Base-by-base conservation (phyloP, 2,797 vertebrate species). In the Eulemur mongoz region DNA sequence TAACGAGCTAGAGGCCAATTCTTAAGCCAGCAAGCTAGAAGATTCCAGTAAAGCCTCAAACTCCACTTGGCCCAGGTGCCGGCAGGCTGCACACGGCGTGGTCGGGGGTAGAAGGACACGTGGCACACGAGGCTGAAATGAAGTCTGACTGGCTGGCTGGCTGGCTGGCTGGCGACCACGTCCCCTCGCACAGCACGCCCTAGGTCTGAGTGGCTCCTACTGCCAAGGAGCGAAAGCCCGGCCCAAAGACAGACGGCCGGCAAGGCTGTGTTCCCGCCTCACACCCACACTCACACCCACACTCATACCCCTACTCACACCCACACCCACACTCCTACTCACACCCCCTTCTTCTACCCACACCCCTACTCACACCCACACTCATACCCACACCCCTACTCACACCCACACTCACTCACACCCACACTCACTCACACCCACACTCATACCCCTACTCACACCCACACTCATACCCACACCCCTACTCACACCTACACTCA, bases 61-160 rank as follows among this genome's bases (percentile, higher is more conserved):
- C 43, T 22, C 69, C 13, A 0, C 9, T 7, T 7, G 40, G 69
- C 23, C 48, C 0, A 0, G 0, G 18, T 1, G 45, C 7, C 3
- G 4, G 91, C 20, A 63, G 63, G 7, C 18, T 0, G 9, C 61
- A 20, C 5, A 0, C 14, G 4, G 20, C 5, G 1, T 17, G 0
- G 61, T 32, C 7, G n/a, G 73, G 54, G 20, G 54, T 20, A 30
- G 3, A 4, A 5, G 27, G 63, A 7, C 10, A 14, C 2, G 0
- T 0, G 4, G 12, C 38, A 0, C 45, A 63, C 0, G 7, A 52
- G n/a, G 67, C 52, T 1, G 12, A 14, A 13, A 13, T 27, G 0
- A 4, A 27, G 2, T 9, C 52, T 4, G 40, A 5, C 38, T 40
- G 38, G 59, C 18, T 1, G 1, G 61, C 80, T 4, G 40, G 38